Evolutionary conservation across 2,797 vertebrate genomes (phyloP).

Genomic region (Rhincodon typus): DNA sequence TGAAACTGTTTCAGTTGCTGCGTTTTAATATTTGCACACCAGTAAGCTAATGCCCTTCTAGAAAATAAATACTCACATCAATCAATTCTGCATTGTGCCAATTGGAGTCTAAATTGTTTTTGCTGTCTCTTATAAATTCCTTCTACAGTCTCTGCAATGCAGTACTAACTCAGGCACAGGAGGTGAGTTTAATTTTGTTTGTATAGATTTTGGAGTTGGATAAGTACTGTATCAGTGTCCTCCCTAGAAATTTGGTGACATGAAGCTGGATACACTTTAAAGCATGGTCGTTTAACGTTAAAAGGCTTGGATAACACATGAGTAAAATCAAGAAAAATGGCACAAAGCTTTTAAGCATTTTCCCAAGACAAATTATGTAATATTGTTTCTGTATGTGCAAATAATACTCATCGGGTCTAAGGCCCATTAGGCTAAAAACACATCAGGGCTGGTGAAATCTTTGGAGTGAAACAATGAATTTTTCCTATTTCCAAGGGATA

Average conservation of each 20-base stretch:
- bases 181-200: constrained; percentile 58
- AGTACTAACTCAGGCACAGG: too few relatives aligned
- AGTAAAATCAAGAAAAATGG: constrained; percentile 69
- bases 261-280: constrained; percentile 52
- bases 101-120: constrained; percentile 60
- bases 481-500: constrained; percentile 47
- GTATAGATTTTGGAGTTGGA: constrained; percentile 61
- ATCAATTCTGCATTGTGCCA: constrained; percentile 52
- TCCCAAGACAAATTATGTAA: constrained; percentile 64
- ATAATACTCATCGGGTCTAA: constrained; percentile 52
- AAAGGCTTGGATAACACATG: constrained; percentile 68
- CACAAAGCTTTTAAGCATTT: constrained; percentile 71
- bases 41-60: constrained; percentile 54
- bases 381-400: constrained; percentile 59
- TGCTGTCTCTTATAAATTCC: constrained; percentile 58
- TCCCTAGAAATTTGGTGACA: constrained; percentile 65
- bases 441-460: constrained; percentile 52
- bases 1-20: constrained; percentile 52
- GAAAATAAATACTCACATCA: constrained; percentile 59
- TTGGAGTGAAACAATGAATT: constrained; percentile 61
- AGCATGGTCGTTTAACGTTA: constrained; percentile 72
- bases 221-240: constrained; percentile 62
- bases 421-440: constrained; percentile 63
- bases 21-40: constrained; percentile 53
- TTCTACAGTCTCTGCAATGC: too few relatives aligned